phyloP scores from a whole-genome alignment of 2,797 vertebrate species.

The Clarias fuscus region DNA sequence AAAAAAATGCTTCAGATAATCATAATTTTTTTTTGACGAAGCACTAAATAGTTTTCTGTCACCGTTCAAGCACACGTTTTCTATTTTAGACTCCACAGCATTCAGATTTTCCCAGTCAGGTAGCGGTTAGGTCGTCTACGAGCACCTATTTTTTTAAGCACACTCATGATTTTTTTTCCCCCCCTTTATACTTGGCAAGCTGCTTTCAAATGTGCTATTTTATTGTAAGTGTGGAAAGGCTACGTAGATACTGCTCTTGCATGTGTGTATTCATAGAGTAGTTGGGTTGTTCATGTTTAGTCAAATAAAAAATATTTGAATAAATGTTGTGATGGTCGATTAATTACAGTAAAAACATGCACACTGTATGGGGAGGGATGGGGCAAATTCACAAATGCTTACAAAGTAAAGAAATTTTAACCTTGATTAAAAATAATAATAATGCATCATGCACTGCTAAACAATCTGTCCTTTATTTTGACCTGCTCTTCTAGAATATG shows the following conservation, averaged over 20 bases:
- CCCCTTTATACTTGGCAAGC: slow-evolving; percentile 58
- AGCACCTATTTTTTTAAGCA: slow-evolving; percentile 47
- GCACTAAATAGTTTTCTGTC: slow-evolving; percentile 24
- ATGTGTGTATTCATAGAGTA: slow-evolving; percentile 92
- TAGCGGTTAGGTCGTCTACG: slow-evolving; percentile 38
- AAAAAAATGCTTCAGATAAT: slow-evolving; percentile 35
- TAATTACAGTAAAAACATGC: neutral
- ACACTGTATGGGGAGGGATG: too few relatives aligned
- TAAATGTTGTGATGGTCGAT: slow-evolving; percentile 66
- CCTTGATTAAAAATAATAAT: neutral
- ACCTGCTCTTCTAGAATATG: neutral
- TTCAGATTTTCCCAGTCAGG: slow-evolving; percentile 51
- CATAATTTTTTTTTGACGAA: slow-evolving; percentile 22
- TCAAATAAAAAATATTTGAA: slow-evolving; percentile 68
- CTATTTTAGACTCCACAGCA: slow-evolving; percentile 27
- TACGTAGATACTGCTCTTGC: slow-evolving; percentile 87
- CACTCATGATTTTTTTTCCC: slow-evolving; percentile 37
- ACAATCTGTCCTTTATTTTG: neutral
- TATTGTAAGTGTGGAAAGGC: slow-evolving; percentile 80
- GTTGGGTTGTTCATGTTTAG: slow-evolving; percentile 87
- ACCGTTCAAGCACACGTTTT: slow-evolving; percentile 40
- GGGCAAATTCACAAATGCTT: neutral
- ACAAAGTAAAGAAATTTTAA: neutral
- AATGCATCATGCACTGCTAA: neutral
- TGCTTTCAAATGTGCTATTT: slow-evolving; percentile 67